Evolutionary conservation across 2,113 vertebrate genomes (phyloP), one percentile per base, ranked within the genome.

Genomic region (Sebastes schlegelii): DNA sequence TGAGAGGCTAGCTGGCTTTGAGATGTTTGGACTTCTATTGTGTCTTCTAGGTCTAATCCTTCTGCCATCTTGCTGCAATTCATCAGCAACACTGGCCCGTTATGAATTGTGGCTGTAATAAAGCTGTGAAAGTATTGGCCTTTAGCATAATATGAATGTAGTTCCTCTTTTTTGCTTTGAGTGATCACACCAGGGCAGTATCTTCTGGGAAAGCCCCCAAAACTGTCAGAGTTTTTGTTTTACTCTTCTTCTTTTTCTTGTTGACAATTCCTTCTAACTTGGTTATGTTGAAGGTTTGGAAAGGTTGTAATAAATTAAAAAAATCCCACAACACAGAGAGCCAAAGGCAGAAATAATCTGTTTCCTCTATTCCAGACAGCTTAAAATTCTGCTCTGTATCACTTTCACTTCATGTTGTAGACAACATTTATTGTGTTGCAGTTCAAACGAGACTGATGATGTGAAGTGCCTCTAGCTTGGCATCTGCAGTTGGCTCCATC

Each of bases 91-190:
- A 57, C 12, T 11, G 5, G 4, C 17, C 43, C 13, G 13, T 13
- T 61, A 13, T n/a, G 0, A 69, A 74, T 66, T 74, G 11, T 63
- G n/a, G 8, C 13, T 58, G 2, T 11, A 49, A 34, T 51, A 55
- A 58, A 80, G 19, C 4, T 51, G 21, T 16, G 8, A 61, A 43
- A 63, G 34, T 62, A 6, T 58, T 83, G 77, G 8, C 64, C 9
- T 57, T 88, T 88, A 64, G 52, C 66, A 46, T 21, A 72, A 57
- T 34, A 46, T 71, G 26, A 84, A 46, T 65, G 45, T 68, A 52
- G 86, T 92, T 92, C 89, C 87, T 86, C 88, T 90, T 92, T 43
- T 12, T 14, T 40, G 62, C 88, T 88, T 91, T 91, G 68, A 88
- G 82, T 70, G 69, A 81, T 86, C 57, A 63, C 46, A 58, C 17